These are phyloP conservation scores for Spicauda simplicius DNA, from an alignment of 2,888 invertebrate genomes.

Conservation along the genomic window DNA sequence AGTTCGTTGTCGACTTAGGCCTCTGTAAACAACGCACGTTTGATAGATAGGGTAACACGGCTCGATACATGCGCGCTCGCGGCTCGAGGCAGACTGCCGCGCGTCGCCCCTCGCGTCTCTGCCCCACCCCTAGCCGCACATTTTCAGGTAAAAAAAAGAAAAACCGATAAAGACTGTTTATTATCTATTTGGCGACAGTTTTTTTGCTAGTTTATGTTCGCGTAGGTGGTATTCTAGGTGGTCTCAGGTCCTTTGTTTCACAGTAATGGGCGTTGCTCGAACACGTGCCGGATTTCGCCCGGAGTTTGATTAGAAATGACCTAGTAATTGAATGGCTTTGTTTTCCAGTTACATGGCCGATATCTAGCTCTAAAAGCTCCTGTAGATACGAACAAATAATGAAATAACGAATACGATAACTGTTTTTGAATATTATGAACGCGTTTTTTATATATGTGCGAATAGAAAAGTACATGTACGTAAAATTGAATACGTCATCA, in stretches of 20 bases:
- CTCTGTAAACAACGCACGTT: slow-evolving; percentile 39
- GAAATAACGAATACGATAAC: background rate
- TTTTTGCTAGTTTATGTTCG: slow-evolving; percentile 45
- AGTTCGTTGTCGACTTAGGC: slow-evolving; percentile 49
- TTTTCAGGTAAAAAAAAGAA: slow-evolving; percentile 74
- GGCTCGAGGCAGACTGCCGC: slow-evolving; percentile 72
- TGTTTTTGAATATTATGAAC: too few species aligned
- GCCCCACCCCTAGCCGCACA: slow-evolving; percentile 58
- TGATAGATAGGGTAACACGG: slow-evolving; percentile 41
- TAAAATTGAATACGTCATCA: too few species aligned
- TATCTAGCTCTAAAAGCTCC: background rate
- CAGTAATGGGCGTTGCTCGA: slow-evolving; percentile 43
- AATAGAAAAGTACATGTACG: too few species aligned
- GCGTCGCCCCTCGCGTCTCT: slow-evolving; percentile 63
- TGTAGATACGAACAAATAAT: background rate
- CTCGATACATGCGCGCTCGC: slow-evolving; percentile 58
- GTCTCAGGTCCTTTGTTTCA: slow-evolving; percentile 49
- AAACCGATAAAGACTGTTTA: slow-evolving; percentile 53
- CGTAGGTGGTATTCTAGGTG: slow-evolving; percentile 49
- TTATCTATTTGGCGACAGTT: slow-evolving; percentile 59
- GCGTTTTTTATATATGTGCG: too few species aligned
- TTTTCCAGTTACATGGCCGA: background rate
- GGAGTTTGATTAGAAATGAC: slow-evolving; percentile 33
- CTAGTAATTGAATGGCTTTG: slow-evolving; percentile 26
- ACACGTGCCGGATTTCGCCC: slow-evolving; percentile 34